A percentile compares a stretch with the other conserved stretches of the same genome.
These are phyloP conservation scores for Brachynemurus nebulosus DNA, from an alignment of 2,888 invertebrate species.

Conservation along the genomic window DNA sequence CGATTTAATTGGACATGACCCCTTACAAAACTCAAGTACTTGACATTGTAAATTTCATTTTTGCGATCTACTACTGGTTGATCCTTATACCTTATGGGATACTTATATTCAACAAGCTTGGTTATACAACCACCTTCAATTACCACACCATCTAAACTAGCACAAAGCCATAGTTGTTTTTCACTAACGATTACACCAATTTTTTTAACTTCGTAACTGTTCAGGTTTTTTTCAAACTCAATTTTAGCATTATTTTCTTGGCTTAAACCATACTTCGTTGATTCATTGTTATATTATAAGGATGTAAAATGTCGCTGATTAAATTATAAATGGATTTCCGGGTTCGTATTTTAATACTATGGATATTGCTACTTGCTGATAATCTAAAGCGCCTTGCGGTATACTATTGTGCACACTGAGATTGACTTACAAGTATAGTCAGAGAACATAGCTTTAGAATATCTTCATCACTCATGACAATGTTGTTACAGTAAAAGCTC, in stretches of 20 bases:
- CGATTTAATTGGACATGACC: background rate
- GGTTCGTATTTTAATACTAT: background rate
- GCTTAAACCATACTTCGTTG: slow-evolving; percentile 1
- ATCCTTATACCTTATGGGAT: slow-evolving; percentile 13
- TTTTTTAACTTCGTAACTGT: slow-evolving; percentile 8
- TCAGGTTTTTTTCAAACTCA: slow-evolving; percentile 8
- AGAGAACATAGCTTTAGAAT: background rate
- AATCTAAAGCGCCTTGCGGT: background rate
- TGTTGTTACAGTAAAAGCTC: background rate
- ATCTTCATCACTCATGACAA: background rate
- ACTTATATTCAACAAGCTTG: slow-evolving; percentile 15
- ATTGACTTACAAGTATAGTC: background rate
- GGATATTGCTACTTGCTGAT: slow-evolving; percentile 3
- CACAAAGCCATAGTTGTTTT: slow-evolving; percentile 15
- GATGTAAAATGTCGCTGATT: background rate
- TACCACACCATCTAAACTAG: slow-evolving; percentile 12
- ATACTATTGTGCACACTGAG: slow-evolving; percentile 1
- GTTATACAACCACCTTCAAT: background rate
- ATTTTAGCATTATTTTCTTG: slow-evolving; percentile 8
- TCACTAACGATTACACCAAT: slow-evolving; percentile 11
- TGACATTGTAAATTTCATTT: slow-evolving; percentile 1
- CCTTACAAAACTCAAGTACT: background rate
- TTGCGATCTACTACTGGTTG: slow-evolving; percentile 11
- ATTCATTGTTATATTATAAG: background rate
- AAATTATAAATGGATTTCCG: background rate